phyloP scores from a whole-genome alignment of 2,888 invertebrate genomes.

The Hemicrepidius hirtus region DNA sequence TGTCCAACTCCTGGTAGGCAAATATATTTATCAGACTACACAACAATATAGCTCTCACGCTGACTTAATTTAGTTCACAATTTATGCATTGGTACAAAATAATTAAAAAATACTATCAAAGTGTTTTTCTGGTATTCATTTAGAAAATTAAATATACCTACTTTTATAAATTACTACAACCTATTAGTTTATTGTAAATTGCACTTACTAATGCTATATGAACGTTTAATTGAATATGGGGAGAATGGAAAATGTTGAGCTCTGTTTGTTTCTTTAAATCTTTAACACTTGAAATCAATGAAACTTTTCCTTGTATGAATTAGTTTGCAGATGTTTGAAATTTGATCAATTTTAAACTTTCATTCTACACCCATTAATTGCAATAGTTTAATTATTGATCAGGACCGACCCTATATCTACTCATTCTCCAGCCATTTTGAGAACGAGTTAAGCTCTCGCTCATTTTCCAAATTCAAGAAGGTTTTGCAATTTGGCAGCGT shows the following conservation, averaged over 20 bases:
- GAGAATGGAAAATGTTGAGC: conserved; percentile 25
- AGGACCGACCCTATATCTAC: too few relatives aligned
- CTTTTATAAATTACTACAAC: conserved; percentile 11
- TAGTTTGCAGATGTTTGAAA: not conserved
- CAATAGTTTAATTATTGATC: too few relatives aligned
- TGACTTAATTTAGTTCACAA: not conserved
- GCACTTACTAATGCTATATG: not conserved
- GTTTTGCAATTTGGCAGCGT: too few relatives aligned
- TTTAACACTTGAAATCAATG: conserved; percentile 15
- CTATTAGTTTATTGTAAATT: conserved; percentile 16
- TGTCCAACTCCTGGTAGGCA: not conserved
- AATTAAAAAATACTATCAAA: conserved; percentile 4
- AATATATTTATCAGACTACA: not conserved
- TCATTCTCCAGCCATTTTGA: too few relatives aligned
- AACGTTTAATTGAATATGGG: conserved; percentile 19
- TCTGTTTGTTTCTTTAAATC: conserved; percentile 17
- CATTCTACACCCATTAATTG: not conserved
- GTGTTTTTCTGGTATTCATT: not conserved
- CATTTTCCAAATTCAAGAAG: too few relatives aligned
- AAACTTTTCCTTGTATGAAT: not conserved
- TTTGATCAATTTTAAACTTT: conserved; percentile 6
- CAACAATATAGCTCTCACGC: not conserved
- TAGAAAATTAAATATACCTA: conserved; percentile 11
- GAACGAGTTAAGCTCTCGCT: too few relatives aligned
- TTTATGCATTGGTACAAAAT: not conserved